Conservation (phyloP, 2,113 vertebrate species). For the Sminthopsis crassicaudata region DNA sequence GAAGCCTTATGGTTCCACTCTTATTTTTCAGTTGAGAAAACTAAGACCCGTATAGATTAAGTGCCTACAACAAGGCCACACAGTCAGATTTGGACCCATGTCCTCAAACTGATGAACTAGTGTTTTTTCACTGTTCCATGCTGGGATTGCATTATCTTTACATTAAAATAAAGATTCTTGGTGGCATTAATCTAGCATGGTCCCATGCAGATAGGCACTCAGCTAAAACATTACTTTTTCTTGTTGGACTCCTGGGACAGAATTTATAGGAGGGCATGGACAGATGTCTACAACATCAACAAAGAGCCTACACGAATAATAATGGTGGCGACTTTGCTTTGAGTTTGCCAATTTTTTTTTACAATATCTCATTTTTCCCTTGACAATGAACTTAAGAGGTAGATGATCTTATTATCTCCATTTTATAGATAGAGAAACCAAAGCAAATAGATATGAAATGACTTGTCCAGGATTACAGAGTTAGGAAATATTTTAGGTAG, state of each 20-base stretch:
- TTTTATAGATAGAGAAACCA: background rate
- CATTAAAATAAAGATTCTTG: background rate
- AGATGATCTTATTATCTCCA: background rate
- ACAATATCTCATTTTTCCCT: background rate
- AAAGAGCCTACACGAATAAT: background rate
- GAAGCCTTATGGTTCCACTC: too few relatives aligned
- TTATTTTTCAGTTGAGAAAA: background rate
- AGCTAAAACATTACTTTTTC: background rate
- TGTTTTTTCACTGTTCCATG: background rate
- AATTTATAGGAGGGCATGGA: background rate
- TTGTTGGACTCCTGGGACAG: background rate
- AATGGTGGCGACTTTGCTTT: background rate
- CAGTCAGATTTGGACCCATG: background rate
- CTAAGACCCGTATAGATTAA: background rate
- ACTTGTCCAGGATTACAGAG: background rate
- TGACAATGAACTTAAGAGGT: background rate
- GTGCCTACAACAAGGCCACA: background rate
- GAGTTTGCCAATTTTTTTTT: background rate
- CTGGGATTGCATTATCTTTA: background rate
- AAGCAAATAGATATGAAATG: background rate
- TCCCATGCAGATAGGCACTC: background rate
- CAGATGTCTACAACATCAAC: background rate
- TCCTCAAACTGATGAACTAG: background rate
- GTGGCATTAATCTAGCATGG: background rate
- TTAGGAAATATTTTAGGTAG: background rate